Base-by-base conservation (phyloP, 2,113 vertebrate species). In the Brachyhypopomus occidentalis region DNA sequence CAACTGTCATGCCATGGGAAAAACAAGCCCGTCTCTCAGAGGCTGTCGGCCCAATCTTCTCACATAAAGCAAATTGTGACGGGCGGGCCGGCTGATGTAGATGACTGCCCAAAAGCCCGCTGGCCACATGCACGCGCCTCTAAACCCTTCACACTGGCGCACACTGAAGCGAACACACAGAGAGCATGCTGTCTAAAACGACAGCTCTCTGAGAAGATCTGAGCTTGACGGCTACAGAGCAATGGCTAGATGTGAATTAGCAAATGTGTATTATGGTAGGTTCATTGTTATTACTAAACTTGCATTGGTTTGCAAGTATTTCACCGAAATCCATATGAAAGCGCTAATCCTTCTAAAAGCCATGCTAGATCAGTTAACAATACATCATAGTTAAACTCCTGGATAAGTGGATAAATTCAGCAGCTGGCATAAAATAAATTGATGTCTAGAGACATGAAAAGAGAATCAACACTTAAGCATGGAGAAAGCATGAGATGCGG, bases 401-500 rank as follows among this genome's bases (percentile, higher is more conserved):
- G 27, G 59, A 9, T 1, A 25, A 64, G 14, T 17, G 12, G 23
- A 30, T 30, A 64, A 12, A 5, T 30, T 64, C 25, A 64, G 63
- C 17, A 23, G 23, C 12, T 27, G 8, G 59, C 23, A 30, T 7
- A 16, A 67, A 67, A 8, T 3, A 60, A 82, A 77, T 71, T 0
- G 36, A 66, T 52, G 41, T 48, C 71, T 56, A 38, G 48, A 75
- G 63, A 45, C 58, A 48, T 74, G 71, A n/a, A 72, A 69, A 67
- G 27, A 60, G 20, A 36, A 20, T 34, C 27, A 55, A 80, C n/a
- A 70, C 56, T 74, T 22, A 77, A 83, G 64, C 30, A 36, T 72
- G 60, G 55, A 70, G 56, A 71, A 67, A 41, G 30, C 25, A 75
- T n/a, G 23, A 80, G 66, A 60, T 62, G 59, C 36, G 79, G 73